A percentile compares a stretch with the other conserved stretches of the same genome.
phyloP scores from a whole-genome alignment of 2,888 invertebrate species.

The Eustalomyia histrio region DNA sequence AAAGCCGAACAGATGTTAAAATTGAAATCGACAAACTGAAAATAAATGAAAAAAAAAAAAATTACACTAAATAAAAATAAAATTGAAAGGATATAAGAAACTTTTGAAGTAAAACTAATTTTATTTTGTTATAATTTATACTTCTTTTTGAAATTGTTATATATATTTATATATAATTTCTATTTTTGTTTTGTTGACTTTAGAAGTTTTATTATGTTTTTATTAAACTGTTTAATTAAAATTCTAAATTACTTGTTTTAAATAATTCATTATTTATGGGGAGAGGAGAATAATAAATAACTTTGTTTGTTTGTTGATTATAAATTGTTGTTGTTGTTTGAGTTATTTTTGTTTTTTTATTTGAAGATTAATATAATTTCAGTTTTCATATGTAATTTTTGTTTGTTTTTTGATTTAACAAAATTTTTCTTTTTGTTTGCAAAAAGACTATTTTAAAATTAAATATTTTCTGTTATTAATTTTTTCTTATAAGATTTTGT shows the following conservation, averaged over 20 bases:
- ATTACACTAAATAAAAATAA: background rate
- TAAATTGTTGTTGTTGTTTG: conserved; percentile 47
- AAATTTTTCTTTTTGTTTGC: conserved; percentile 25
- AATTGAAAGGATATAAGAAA: background rate
- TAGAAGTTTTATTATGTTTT: conserved; percentile 39
- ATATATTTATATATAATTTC: no score
- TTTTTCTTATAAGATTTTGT: conserved; percentile 10
- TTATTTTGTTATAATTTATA: conserved; percentile 6
- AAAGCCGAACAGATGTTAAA: background rate
- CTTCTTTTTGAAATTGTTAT: conserved; percentile 16
- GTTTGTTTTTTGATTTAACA: conserved; percentile 10
- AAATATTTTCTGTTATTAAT: conserved; percentile 28
- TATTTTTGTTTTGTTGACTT: conserved; percentile 22
- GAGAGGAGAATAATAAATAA: conserved; percentile 56
- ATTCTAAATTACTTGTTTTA: conserved; percentile 64
- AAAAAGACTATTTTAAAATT: conserved; percentile 33
- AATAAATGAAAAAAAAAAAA: conserved; percentile 4
- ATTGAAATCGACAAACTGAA: background rate
- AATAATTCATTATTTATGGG: conserved; percentile 46
- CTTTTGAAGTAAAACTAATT: background rate
- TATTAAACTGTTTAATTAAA: conserved; percentile 66
- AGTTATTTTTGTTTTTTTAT: conserved; percentile 18
- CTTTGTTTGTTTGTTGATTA: conserved; percentile 52
- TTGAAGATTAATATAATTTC: conserved; percentile 8
- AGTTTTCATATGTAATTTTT: background rate